A percentile compares a stretch with the other conserved stretches of the same genome.
Conservation (phyloP, 1,140 invertebrate genomes). For the Drosophila orena region DNA sequence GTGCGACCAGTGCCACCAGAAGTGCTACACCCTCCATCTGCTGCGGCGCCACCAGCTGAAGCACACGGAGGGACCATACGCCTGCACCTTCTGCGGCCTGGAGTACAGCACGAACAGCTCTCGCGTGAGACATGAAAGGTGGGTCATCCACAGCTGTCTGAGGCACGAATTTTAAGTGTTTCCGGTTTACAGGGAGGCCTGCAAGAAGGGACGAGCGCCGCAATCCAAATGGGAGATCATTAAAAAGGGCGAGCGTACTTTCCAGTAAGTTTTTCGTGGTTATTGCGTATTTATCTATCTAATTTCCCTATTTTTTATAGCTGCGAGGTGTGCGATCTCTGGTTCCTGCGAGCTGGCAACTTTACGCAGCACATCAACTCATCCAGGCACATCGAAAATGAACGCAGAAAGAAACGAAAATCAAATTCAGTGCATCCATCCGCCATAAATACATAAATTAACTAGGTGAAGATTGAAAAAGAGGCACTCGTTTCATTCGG, state of each 20-base stretch:
- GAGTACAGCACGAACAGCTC: slow-evolving; percentile 75
- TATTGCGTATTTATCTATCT: background rate
- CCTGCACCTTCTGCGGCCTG: slow-evolving; percentile 67
- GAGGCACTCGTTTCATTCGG: slow-evolving; percentile 9
- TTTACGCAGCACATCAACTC: slow-evolving; percentile 66
- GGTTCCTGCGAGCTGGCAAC: slow-evolving; percentile 70
- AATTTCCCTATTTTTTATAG: slow-evolving; percentile 8
- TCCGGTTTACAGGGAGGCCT: slow-evolving; percentile 46
- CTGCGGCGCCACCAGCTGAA: slow-evolving; percentile 64
- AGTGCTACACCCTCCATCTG: slow-evolving; percentile 67
- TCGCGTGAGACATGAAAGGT: slow-evolving; percentile 65
- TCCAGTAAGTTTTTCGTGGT: slow-evolving; percentile 51
- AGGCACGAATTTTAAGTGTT: background rate
- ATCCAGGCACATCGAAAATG: slow-evolving; percentile 59
- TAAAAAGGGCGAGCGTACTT: slow-evolving; percentile 69
- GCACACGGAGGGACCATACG: slow-evolving; percentile 67
- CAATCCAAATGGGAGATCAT: slow-evolving; percentile 70
- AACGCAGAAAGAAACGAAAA: slow-evolving; percentile 44
- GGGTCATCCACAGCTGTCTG: background rate
- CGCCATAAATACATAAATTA: slow-evolving; percentile 20
- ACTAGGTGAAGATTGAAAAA: slow-evolving; percentile 16
- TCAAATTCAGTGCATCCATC: background rate
- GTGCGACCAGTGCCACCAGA: slow-evolving; percentile 61
- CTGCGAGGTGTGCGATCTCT: slow-evolving; percentile 68
- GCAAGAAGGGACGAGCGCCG: slow-evolving; percentile 71